Evolutionary conservation across 2,797 vertebrate genomes (phyloP).

Genomic region (Acrossocheilus wenchowensis): DNA sequence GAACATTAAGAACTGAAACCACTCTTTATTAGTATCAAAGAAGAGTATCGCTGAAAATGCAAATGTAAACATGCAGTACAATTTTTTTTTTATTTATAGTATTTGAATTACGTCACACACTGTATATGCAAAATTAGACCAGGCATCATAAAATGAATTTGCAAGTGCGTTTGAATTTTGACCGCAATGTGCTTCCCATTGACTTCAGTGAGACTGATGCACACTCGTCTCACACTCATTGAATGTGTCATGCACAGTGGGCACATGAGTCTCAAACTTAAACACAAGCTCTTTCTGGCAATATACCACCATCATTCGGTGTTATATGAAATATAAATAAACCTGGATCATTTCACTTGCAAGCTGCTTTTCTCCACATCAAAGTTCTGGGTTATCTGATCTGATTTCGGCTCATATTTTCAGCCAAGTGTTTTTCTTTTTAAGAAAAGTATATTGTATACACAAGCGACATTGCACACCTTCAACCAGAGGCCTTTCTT

Average conservation of each 20-base stretch:
- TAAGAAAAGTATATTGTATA: background rate
- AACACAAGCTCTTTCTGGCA: background rate
- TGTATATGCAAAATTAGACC: slow-evolving; percentile 15
- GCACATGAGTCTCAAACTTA: background rate
- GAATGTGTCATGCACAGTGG: background rate
- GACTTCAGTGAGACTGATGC: background rate
- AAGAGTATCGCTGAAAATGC: background rate
- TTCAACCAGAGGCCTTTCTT: background rate
- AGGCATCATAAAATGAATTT: background rate
- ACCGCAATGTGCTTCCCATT: background rate
- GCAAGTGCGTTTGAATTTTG: slow-evolving; percentile 25
- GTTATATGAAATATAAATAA: background rate
- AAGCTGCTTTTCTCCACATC: background rate
- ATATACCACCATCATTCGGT: background rate
- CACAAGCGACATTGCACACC: background rate
- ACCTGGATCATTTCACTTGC: slow-evolving; percentile 11
- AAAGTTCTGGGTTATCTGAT: background rate
- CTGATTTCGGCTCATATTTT: background rate
- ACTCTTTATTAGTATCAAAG: background rate
- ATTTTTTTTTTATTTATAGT: background rate
- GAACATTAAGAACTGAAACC: background rate
- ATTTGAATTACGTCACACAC: slow-evolving; percentile 4
- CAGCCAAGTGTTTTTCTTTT: background rate
- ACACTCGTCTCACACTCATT: background rate
- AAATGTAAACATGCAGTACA: background rate